Percentiles rank a stretch among this genome's conserved stretches.
Conservation (phyloP, 2,888 invertebrate species). For the Trichacis sp. region DNA sequence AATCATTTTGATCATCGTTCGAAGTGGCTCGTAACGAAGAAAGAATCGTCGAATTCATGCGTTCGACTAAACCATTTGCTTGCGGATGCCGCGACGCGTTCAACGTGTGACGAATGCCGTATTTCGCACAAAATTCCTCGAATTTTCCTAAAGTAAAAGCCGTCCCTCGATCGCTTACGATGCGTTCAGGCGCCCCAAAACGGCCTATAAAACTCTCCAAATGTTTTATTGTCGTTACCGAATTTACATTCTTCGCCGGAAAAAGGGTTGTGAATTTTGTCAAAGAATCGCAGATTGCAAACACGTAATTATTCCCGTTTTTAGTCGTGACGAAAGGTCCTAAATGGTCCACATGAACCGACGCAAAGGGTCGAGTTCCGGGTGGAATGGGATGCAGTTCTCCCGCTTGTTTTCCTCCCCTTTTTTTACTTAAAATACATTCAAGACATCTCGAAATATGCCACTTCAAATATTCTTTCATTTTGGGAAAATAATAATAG, state of each 20-base stretch:
- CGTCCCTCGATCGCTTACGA: conserved; percentile 35
- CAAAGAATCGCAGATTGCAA: conserved; percentile 29
- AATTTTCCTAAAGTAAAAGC: conserved; percentile 30
- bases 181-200: conserved; percentile 29
- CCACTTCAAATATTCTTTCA: conserved; percentile 34
- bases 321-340: conserved; percentile 30
- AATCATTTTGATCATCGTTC: neutral
- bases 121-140: conserved; percentile 18
- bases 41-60: neutral
- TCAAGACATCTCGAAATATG: conserved; percentile 37
- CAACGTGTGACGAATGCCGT: neutral
- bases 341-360: conserved; percentile 35
- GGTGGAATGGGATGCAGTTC: conserved; percentile 11
- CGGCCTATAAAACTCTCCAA: conserved; percentile 31
- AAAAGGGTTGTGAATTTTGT: conserved; percentile 27
- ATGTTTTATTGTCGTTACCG: conserved; percentile 16
- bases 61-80: conserved; percentile 4
- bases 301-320: conserved; percentile 24
- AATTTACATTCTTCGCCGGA: conserved; percentile 31
- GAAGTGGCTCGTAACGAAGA: neutral
- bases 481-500: conserved; percentile 28
- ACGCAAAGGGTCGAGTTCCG: conserved; percentile 14
- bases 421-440: conserved; percentile 32
- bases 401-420: conserved; percentile 14
- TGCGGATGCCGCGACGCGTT: neutral